phyloP scores from a whole-genome alignment of 2,113 vertebrate species.

The Gracilinanus agilis region DNA sequence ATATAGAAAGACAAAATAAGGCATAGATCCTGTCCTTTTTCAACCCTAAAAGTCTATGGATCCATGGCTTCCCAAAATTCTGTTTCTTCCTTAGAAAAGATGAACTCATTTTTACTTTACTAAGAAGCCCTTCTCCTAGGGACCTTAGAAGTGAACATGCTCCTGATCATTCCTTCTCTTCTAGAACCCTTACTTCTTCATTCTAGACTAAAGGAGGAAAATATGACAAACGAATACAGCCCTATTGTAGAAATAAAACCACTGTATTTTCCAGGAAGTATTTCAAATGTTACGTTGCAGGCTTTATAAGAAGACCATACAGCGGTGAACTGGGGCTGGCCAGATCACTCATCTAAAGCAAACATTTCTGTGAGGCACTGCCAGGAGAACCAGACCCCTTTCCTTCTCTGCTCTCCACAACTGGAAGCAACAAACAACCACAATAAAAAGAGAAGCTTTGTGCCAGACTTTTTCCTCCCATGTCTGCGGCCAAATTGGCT shows the following conservation, averaged over 20 bases:
- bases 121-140: not conserved
- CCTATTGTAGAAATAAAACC: not conserved
- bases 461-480: constrained; percentile 64
- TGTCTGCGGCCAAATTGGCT: constrained; percentile 45
- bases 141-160: not conserved
- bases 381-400: constrained; percentile 1
- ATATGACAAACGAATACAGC: not conserved
- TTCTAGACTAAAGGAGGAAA: not conserved
- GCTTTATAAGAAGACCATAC: not conserved
- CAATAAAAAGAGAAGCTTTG: constrained; percentile 14
- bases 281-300: fast-evolving
- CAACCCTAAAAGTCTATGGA: not conserved
- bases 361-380: not conserved
- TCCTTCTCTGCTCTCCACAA: constrained; percentile 16
- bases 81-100: not conserved
- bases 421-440: constrained; percentile 1
- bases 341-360: constrained; percentile 19
- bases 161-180: not conserved
- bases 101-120: not conserved
- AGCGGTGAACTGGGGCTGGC: not conserved
- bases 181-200: not conserved
- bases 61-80: not conserved
- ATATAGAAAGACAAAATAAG: not conserved
- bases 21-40: not conserved
- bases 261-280: not conserved